Evolutionary conservation across 2,797 vertebrate genomes (phyloP).

Genomic region (Cuculus canorus): DNA sequence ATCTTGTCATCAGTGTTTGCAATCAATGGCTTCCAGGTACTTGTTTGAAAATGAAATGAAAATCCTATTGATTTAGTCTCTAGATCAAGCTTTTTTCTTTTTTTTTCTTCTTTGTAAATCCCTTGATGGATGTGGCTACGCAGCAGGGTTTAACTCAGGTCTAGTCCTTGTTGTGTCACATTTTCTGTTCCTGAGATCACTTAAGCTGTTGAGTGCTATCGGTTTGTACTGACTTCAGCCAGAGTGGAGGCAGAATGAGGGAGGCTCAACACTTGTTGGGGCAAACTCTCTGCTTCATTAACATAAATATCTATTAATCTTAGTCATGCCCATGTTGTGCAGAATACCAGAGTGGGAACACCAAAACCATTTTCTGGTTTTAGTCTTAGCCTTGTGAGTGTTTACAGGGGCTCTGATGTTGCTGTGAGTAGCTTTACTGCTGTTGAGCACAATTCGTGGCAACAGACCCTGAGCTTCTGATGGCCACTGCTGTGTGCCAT

Average conservation of each 20-base stretch:
- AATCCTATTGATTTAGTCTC: conserved; percentile 25
- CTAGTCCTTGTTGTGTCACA: not conserved
- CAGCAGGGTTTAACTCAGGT: not conserved
- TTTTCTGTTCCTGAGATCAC: not conserved
- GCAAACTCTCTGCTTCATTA: not conserved
- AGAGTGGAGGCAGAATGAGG: not conserved
- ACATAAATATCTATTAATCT: not conserved
- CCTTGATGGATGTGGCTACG: not conserved
- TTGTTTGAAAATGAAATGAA: conserved; percentile 31
- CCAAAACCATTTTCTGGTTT: not conserved
- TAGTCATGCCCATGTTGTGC: not conserved
- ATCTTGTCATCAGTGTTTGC: not conserved
- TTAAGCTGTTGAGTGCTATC: not conserved
- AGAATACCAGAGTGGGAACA: not conserved
- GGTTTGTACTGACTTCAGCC: not conserved
- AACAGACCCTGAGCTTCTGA: not conserved
- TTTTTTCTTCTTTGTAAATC: not conserved
- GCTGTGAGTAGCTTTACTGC: rapidly evolving
- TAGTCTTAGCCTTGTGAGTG: not conserved
- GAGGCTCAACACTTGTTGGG: not conserved
- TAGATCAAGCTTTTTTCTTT: not conserved
- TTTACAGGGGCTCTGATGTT: not conserved
- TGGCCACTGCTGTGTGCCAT: not conserved
- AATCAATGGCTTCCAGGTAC: conserved; percentile 14
- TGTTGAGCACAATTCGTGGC: not conserved